A percentile compares a stretch with the other conserved stretches of the same genome.
phyloP scores from a whole-genome alignment of 2,113 vertebrate species.

The Cheilinus undulatus region DNA sequence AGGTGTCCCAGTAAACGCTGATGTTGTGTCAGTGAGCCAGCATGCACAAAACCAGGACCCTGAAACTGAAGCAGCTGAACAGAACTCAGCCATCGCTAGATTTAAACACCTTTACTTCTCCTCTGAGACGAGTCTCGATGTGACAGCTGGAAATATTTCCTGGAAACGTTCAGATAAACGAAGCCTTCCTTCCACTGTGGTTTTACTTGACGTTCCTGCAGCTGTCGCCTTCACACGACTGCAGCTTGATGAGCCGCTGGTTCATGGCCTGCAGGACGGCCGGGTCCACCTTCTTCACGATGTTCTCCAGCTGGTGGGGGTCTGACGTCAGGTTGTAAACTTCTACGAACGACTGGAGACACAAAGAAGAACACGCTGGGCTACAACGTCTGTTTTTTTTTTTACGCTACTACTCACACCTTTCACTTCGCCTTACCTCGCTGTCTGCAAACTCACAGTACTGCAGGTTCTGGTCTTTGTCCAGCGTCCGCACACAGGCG shows the following conservation, averaged over 20 bases:
- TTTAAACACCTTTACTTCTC: background rate
- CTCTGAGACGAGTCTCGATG: background rate
- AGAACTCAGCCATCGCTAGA: background rate
- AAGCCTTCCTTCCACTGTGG: background rate
- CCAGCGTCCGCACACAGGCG: constrained; percentile 84
- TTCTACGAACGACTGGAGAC: constrained; percentile 81
- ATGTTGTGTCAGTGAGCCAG: constrained; percentile 8
- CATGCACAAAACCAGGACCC: constrained; percentile 4
- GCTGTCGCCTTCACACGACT: constrained; percentile 79
- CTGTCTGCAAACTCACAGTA: constrained; percentile 88
- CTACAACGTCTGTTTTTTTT: background rate
- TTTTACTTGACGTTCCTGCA: constrained; percentile 65
- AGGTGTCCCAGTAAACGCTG: constrained; percentile 6
- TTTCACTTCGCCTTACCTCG: constrained; percentile 62
- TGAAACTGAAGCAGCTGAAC: constrained; percentile 17
- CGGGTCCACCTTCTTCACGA: constrained; percentile 85
- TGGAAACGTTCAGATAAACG: background rate
- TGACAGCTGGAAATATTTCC: background rate
- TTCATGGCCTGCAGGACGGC: constrained; percentile 83
- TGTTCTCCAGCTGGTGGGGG: constrained; percentile 85
- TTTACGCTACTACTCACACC: background rate
- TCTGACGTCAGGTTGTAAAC: constrained; percentile 84
- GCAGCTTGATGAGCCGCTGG: constrained; percentile 85
- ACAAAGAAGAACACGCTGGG: background rate
- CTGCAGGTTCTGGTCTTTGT: constrained; percentile 72